These are phyloP conservation scores for Agrypnus murinus DNA, from an alignment of 2,888 invertebrate species.

Conservation along the genomic window DNA sequence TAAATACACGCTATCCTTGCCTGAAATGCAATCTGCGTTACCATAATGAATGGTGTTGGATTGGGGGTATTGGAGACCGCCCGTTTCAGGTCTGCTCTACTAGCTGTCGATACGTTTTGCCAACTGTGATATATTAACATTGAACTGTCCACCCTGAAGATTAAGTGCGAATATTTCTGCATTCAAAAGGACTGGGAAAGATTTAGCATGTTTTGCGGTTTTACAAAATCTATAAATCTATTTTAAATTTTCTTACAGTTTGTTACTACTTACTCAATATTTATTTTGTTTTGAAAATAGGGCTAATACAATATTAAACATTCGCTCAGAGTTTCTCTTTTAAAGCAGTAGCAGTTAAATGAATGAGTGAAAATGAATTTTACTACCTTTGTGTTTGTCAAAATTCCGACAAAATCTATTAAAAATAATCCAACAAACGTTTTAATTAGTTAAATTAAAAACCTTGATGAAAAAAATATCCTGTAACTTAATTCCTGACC, in stretches of 20 bases:
- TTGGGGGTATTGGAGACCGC: conserved; percentile 46
- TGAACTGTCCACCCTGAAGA: conserved; percentile 67
- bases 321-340: too few relatives aligned
- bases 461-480: not conserved
- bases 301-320: too few relatives aligned
- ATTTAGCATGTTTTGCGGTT: conserved; percentile 20
- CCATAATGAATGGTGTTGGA: conserved; percentile 54
- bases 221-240: too few relatives aligned
- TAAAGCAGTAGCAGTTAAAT: too few relatives aligned
- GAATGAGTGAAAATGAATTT: too few relatives aligned
- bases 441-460: too few relatives aligned
- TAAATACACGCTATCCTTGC: not conserved
- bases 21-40: conserved; percentile 25
- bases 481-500: conserved; percentile 1
- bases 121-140: conserved; percentile 67
- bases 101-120: conserved; percentile 58
- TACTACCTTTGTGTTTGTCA: too few relatives aligned
- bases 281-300: too few relatives aligned
- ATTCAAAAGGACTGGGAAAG: conserved; percentile 30
- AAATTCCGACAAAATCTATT: too few relatives aligned
- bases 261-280: too few relatives aligned
- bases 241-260: too few relatives aligned
- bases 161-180: conserved; percentile 53
- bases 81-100: conserved; percentile 53
- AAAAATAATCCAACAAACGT: too few relatives aligned